Evolutionary conservation across 2,113 vertebrate genomes (phyloP).

Genomic region (Tinamus guttatus): DNA sequence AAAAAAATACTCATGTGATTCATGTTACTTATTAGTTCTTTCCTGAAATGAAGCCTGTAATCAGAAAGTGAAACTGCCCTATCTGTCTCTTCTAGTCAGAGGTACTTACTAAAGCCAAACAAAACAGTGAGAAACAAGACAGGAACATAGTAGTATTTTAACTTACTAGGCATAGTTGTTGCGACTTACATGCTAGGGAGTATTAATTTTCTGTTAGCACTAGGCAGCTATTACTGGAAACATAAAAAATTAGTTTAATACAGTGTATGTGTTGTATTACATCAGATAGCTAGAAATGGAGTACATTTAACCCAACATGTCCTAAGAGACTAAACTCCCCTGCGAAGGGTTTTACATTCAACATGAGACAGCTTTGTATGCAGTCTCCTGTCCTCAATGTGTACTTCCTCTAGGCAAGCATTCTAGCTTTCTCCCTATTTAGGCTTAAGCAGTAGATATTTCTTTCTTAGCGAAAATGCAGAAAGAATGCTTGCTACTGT

Average conservation of each 20-base stretch:
- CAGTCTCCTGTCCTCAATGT: neutral
- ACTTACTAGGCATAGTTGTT: neutral
- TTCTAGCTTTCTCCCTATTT: neutral
- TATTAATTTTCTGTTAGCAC: neutral
- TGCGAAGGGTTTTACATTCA: neutral
- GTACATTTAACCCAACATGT: neutral
- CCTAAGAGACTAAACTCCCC: neutral
- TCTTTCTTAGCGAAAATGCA: neutral
- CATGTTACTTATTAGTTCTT: neutral
- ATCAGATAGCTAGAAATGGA: neutral
- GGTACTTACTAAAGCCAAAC: neutral
- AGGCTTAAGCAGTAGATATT: neutral
- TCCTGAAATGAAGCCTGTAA: neutral
- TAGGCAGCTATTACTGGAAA: neutral
- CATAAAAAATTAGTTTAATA: neutral
- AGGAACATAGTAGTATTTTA: neutral
- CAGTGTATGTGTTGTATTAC: neutral
- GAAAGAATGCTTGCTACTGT: neutral
- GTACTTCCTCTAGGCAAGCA: neutral
- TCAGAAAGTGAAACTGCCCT: neutral
- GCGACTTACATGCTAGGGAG: fast-evolving
- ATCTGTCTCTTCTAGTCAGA: neutral
- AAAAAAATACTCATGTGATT: neutral
- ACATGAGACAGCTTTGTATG: neutral
- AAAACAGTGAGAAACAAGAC: neutral